Evolutionary conservation across 92 coral and sea anemone genomes (phyloP).

Genomic region (Siderastrea radians): DNA sequence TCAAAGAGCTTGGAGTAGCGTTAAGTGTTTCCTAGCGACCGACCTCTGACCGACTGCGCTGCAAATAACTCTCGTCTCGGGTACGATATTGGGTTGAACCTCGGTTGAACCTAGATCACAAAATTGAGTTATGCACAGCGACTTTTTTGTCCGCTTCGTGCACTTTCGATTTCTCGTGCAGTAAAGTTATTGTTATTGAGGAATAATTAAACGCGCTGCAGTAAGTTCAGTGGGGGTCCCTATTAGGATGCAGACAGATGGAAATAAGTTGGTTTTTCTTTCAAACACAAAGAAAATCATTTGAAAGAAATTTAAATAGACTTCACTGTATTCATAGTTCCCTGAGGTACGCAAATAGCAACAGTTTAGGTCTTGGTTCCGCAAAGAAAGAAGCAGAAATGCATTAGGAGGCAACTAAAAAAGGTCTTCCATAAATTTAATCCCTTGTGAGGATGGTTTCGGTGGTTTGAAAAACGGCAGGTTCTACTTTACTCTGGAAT

Average conservation of each 20-base stretch:
- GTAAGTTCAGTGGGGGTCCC: constrained; percentile 2
- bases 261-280: constrained; percentile 6
- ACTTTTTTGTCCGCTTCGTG: background rate
- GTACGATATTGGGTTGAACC: too few species aligned
- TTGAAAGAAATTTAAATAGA: constrained; percentile 6
- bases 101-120: background rate
- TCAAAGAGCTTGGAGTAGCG: too few species aligned
- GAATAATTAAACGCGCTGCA: background rate
- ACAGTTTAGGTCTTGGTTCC: background rate
- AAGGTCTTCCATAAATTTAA: background rate
- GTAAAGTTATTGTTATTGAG: background rate
- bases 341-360: background rate
- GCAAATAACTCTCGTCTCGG: too few species aligned
- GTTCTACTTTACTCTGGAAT: background rate
- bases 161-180: background rate
- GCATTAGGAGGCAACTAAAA: background rate
- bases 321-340: background rate
- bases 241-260: background rate
- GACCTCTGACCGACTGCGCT: too few species aligned
- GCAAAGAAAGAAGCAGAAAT: background rate
- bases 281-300: constrained; percentile 32
- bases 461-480: constrained; percentile 12
- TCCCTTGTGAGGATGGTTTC: background rate
- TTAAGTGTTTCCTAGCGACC: too few species aligned
- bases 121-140: background rate